Conservation (phyloP, 1,140 invertebrate genomes). For the Trypoxylus dichotomus region DNA sequence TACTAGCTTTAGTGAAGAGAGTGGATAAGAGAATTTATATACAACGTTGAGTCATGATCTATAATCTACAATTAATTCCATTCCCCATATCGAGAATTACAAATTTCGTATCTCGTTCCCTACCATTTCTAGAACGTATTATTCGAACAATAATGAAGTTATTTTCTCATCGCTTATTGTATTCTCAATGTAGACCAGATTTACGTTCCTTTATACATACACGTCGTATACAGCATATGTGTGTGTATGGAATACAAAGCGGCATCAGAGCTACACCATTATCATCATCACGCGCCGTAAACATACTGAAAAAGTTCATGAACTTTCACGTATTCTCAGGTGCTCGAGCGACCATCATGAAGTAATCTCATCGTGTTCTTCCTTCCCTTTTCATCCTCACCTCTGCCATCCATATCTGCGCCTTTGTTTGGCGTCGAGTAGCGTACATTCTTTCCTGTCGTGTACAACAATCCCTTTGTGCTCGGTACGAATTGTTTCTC, state of each 20-base stretch:
- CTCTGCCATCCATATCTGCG: not conserved
- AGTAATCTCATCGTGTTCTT: not conserved
- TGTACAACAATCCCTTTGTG: not conserved
- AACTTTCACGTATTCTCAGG: slow-evolving; percentile 1
- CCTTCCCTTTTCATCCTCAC: not conserved
- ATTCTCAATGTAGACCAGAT: not conserved
- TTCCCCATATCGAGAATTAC: not conserved
- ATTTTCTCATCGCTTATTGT: not conserved
- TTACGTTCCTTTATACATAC: not conserved
- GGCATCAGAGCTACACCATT: not conserved
- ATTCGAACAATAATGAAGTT: not conserved
- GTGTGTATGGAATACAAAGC: not conserved
- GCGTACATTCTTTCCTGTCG: not conserved
- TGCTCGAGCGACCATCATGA: not conserved
- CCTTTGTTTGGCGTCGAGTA: not conserved
- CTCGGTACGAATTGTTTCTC: not conserved
- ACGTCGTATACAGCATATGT: not conserved
- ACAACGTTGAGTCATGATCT: not conserved
- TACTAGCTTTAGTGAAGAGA: no score
- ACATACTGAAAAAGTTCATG: not conserved
- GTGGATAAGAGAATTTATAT: no score
- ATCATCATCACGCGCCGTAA: not conserved
- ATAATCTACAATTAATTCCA: slow-evolving; percentile 4
- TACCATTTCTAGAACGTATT: not conserved
- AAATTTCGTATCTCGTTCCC: not conserved